Base-by-base conservation (phyloP, 2,888 invertebrate species). In the Brenthis daphne region DNA sequence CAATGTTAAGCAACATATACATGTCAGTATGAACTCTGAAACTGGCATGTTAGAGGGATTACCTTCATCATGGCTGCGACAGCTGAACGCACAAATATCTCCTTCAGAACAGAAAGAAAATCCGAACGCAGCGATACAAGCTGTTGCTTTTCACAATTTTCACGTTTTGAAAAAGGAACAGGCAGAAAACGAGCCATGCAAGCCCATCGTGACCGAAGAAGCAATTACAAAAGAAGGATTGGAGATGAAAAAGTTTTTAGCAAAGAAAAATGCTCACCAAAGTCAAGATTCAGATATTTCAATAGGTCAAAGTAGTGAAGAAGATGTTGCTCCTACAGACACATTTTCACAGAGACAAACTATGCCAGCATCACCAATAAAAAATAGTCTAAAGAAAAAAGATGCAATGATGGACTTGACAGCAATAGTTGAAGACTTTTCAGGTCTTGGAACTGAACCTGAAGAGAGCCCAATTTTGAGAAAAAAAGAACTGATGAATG, bases 91-190 rank as follows among this genome's bases (percentile, higher is more conserved):
- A 16, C 96, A 97, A 83, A 97, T 98, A 75, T 96, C 97, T 51
- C 95, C 96, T 78, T 96, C 96, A 54, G 98, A 98, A 83, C 97
- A 98, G 87, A 95, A 96, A 84, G 95, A 97, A 79, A 97, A 99
- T 89, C 98, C 98, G 3, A 95, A 96, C 79, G 98, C 98, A 51
- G 98, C 98, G 1, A 95, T 98, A 67, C 97, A 97, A 82, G 99
- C 98, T 37, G 95, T 99, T 65, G 97, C 97, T 81, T 97, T 96
- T 83, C 98, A 98, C 84, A 97, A 97, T 84, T 97, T 97, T 88
- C 96, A 96, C 12, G 96, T 97, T 76, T 74, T 77, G 55, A 97
- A 97, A 81, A 96, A 97, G 79, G 96, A 97, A 80, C 96, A 96
- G 77, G 95, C 95, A 60, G 94, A 94, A 57, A 94, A 94, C 65